Evolutionary conservation across 2,888 invertebrate species (phyloP), one percentile per base, ranked within the genome.

Genomic region (Rotaria sp.): DNA sequence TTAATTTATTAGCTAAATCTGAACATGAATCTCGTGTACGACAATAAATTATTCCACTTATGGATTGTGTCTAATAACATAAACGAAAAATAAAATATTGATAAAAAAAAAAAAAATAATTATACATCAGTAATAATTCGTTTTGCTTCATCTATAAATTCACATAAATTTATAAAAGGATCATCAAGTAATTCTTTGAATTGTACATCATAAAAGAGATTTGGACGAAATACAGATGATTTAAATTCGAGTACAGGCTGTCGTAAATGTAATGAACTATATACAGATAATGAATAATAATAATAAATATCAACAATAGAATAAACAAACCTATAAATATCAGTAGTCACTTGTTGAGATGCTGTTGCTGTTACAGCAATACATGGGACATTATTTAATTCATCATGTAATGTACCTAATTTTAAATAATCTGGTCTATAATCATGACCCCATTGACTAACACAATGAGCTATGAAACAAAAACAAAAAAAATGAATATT

Each of bases 391-490:
- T 93, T 92, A 86, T 93, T 93, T 90, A 94, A 94, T 88, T 91
- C 91, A 50, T 91, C 89, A 86, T 94, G 92, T 80, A 95, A 91
- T 21, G 91, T 90, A 1, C 96, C 96, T 45, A 99, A 92, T 91
- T 96, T 95, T 41, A 97, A 92, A 91, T 97, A 99, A 91, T 96
- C 96, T 0, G 96, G 96, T 86, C 92, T 88, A 87, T 99, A 99
- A 91, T 98, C 97, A 92, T 98, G 98, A 0, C 99, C 99, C 99
- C 98, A 99, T 89, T 98, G 95, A 89, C 96, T 96, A 0, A 99
- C 96, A 89, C 91, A 91, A 87, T 91, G 91, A 24, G 91, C 91
- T 85, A 24, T 84, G 21, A n/a, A 86, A 80, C 1, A n/a, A 4
- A 84, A 11, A 45, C 21, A 35, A 38, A 21, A 8, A 59, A 59